These are phyloP conservation scores for Contarinia nasturtii DNA, from an alignment of 1,140 invertebrate genomes.

Conservation along the genomic window DNA sequence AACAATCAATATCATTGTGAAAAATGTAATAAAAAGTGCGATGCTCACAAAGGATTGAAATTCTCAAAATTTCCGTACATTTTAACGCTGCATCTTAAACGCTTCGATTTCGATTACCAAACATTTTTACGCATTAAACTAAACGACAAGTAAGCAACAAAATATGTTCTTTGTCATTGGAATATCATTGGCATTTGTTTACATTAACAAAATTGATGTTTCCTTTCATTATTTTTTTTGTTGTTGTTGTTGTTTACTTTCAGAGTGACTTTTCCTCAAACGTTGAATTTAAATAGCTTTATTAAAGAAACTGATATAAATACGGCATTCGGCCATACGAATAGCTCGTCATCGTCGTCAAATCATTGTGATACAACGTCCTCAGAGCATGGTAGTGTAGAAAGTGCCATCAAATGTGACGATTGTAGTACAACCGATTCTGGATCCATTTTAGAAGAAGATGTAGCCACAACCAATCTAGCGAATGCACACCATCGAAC, in stretches of 20 bases:
- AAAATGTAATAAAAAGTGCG: slow-evolving; percentile 71
- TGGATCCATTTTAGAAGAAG: slow-evolving; percentile 43
- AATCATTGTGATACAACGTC: not conserved
- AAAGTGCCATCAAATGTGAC: slow-evolving; percentile 31
- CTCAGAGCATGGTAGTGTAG: slow-evolving; percentile 7
- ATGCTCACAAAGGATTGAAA: slow-evolving; percentile 82
- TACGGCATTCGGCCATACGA: not conserved
- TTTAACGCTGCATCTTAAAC: slow-evolving; percentile 70
- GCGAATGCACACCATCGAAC: slow-evolving; percentile 20
- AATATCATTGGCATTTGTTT: not conserved
- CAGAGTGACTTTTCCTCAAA: slow-evolving; percentile 71
- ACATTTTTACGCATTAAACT: slow-evolving; percentile 76
- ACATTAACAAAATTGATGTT: too few species aligned
- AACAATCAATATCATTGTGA: slow-evolving; percentile 84
- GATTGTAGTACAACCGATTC: slow-evolving; percentile 52
- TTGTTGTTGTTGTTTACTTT: slow-evolving; percentile 11
- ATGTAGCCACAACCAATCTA: slow-evolving; percentile 25
- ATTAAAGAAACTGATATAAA: slow-evolving; percentile 9
- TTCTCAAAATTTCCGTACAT: slow-evolving; percentile 79
- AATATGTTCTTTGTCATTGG: not conserved
- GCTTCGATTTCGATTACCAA: slow-evolving; percentile 82
- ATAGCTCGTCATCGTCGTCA: not conserved
- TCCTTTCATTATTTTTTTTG: not conserved
- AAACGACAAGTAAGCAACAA: slow-evolving; percentile 71
- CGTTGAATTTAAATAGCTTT: slow-evolving; percentile 64